Evolutionary conservation across 2,888 invertebrate species (phyloP).

Genomic region (Drosophila peninsularis): DNA sequence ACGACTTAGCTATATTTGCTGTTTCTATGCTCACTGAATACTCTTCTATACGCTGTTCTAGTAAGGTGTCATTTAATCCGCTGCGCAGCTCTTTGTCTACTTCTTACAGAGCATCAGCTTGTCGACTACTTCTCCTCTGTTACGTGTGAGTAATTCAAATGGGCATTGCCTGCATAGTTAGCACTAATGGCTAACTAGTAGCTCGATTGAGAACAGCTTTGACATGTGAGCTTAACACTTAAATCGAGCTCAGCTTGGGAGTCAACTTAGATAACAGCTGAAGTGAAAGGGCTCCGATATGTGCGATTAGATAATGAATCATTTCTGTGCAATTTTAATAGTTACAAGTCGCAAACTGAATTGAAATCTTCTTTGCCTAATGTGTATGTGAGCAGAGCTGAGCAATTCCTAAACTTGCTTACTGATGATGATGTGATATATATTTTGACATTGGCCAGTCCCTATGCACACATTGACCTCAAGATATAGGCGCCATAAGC

Average conservation of each 20-base stretch:
- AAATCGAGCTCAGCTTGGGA: conserved; percentile 24
- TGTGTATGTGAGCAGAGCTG: no score
- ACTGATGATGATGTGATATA: no score
- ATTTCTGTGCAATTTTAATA: neutral
- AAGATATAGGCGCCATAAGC: no score
- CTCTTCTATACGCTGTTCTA: no score
- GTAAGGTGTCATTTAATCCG: no score
- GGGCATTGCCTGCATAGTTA: conserved; percentile 23
- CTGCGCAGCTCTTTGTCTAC: neutral
- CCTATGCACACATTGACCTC: no score
- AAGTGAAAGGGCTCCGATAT: neutral
- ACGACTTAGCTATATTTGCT: neutral
- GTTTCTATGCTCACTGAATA: neutral
- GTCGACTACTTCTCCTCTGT: neutral
- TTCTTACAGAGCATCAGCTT: conserved; percentile 8
- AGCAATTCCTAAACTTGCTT: no score
- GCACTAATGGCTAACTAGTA: conserved; percentile 36
- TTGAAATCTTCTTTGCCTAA: no score
- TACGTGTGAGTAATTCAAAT: conserved; percentile 33
- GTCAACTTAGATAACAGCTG: conserved; percentile 1
- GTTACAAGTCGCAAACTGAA: no score
- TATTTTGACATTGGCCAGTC: no score
- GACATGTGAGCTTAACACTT: conserved; percentile 45
- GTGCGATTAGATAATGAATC: neutral
- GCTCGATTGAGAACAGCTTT: conserved; percentile 15